Evolutionary conservation across 2,113 vertebrate species (phyloP), one percentile per base, ranked within the genome.

Genomic region (Dinomys branickii): DNA sequence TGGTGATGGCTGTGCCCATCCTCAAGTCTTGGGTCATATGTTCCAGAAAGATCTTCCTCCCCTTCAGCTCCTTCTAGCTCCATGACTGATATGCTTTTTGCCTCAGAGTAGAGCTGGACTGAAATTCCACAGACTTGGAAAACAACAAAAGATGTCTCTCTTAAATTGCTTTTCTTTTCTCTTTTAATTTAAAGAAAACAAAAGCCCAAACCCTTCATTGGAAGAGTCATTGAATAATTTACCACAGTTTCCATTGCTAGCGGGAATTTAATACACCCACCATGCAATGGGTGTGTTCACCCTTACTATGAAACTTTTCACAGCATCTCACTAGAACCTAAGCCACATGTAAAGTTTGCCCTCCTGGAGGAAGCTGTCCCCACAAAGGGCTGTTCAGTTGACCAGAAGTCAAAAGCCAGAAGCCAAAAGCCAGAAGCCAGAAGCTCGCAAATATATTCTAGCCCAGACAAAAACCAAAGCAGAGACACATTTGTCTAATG

Each of bases 401-500:
- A 20, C 0, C 11, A 97, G 98, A 69, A n/a, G 35, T 41, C 22
- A 41, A 38, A 91, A 96, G 28, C 89, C 90, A 83, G 96, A 90
- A 28, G 26, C 33, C 19, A 73, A 75, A 73, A 75, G 26, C 8
- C 80, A 2, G 77, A 73, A 97, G 28, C 89, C 90, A 83, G 96
- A 90, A 28, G 26, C 35, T 50, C 47, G 9, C 5, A 50, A 6
- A 50, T 50, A 50, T 50, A 9, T 50, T 50, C 47, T 50, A 50
- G 47, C 47, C 47, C 47, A 50, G 47, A 50, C 20, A 73, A 75
- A 73, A 75, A 35, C 8, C 80, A 2, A 73, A 97, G 96, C 92
- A 93, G 94, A 98, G 90, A 96, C 41, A 88, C 41, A 5, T 75
- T 96, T 96, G 94, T 92, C 91, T 98, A 97, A 97, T 98, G 97